Evolutionary conservation across 2,797 vertebrate genomes (phyloP).

Genomic region (Chiroxiphia lanceolata): DNA sequence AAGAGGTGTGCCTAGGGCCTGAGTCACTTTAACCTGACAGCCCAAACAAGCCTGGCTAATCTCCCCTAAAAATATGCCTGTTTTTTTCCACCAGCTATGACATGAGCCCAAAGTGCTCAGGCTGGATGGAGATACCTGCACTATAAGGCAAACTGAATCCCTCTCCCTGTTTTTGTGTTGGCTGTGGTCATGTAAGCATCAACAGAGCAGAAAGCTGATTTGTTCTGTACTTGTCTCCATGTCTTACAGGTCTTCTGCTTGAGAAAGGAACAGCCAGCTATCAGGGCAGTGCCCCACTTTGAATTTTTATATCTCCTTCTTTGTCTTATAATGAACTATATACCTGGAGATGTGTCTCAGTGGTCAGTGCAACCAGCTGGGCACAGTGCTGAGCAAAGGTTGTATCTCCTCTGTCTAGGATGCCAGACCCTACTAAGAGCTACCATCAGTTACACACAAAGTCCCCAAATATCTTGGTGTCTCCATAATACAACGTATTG

Average conservation of each 20-base stretch:
- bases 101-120: neutral
- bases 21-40: conserved; percentile 8
- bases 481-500: neutral
- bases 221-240: neutral
- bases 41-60: neutral
- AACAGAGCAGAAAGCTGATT: neutral
- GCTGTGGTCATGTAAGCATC: neutral
- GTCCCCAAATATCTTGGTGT: neutral
- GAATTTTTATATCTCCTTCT: neutral
- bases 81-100: neutral
- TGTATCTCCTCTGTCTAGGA: neutral
- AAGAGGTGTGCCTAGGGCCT: neutral
- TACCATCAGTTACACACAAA: neutral
- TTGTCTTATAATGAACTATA: neutral
- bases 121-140: neutral
- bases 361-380: neutral
- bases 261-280: neutral
- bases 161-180: neutral
- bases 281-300: neutral
- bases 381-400: neutral
- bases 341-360: neutral
- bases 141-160: neutral
- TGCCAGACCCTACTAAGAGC: neutral
- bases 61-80: neutral
- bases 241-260: neutral